Evolutionary conservation across 2,113 vertebrate genomes (phyloP).

Genomic region (Psephotus haematonotus): DNA sequence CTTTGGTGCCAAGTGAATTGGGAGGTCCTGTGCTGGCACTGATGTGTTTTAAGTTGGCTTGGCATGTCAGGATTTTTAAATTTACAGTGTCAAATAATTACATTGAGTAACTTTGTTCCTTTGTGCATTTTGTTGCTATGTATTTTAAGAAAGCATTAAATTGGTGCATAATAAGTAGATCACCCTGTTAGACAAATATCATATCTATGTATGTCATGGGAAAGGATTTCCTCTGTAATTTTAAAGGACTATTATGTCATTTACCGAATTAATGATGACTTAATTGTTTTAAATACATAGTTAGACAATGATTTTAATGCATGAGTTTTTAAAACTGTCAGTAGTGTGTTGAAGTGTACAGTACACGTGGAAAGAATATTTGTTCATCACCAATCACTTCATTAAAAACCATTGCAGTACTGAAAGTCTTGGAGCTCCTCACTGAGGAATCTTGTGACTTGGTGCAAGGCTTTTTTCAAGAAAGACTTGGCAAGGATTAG

Average conservation of each 20-base stretch:
- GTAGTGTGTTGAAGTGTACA: background rate
- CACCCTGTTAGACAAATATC: background rate
- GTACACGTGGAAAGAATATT: background rate
- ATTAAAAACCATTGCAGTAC: background rate
- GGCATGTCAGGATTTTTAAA: background rate
- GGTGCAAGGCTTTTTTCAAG: background rate
- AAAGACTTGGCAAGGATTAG: background rate
- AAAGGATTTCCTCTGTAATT: constrained; percentile 34
- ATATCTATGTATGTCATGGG: background rate
- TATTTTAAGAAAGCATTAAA: constrained; percentile 36
- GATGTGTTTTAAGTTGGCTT: constrained; percentile 26
- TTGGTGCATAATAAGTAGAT: background rate
- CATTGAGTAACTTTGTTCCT: background rate
- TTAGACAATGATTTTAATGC: constrained; percentile 29
- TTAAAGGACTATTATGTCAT: constrained; percentile 26
- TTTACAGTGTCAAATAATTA: background rate
- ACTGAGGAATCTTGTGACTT: background rate
- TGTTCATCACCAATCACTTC: constrained; percentile 10
- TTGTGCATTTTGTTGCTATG: background rate
- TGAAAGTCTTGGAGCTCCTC: background rate
- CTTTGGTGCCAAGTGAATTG: background rate
- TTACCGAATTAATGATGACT: constrained; percentile 34
- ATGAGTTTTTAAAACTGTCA: constrained; percentile 34
- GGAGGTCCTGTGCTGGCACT: background rate
- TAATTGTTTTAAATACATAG: constrained; percentile 53